Evolutionary conservation across 2,797 vertebrate genomes (phyloP), one percentile per base, ranked within the genome.

Genomic region (Macroramphosus scolopax): DNA sequence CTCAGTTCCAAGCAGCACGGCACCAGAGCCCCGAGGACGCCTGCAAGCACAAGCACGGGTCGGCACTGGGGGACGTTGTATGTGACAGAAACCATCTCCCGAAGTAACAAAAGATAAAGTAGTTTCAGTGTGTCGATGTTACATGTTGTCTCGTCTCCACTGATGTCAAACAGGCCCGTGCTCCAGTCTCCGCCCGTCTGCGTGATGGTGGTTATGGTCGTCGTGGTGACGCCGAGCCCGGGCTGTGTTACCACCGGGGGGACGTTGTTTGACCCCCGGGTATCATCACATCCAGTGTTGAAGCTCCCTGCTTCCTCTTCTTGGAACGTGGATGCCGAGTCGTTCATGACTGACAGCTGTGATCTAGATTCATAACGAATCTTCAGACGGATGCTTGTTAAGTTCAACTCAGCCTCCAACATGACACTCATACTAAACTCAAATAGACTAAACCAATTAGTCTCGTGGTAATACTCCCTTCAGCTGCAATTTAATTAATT

Each of bases 111-210:
- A n/a, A n/a, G n/a, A n/a, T n/a, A n/a, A n/a, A n/a, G n/a, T n/a
- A n/a, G n/a, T n/a, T n/a, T n/a, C 4, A 26, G 33, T 48, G 49
- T 45, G 38, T 29, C 17, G 12, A 22, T 8, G 2, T 89, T 89
- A 94, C 93, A 93, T 46, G 91, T 84, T 13, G 31, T 85, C 68
- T 24, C 77, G 68, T 94, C 91, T 53, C 71, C 82, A 32, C 88
- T 93, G 78, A 92, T 48, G 47, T 90, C 71, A 50, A 92, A 87
- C 53, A 93, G 89, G 39, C 91, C 82, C 0, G 88, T 86, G 80
- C 85, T 92, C 93, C 91, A 92, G 79, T 68, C 85, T 32, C 91
- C 82, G 0, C 91, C 89, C 0, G 89, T 92, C 77, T 86, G 90
- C 0, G 89, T 82, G 64, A 93, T 77, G 16, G 87, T 84, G 42